Conservation (phyloP, 2,797 vertebrate genomes). For the Pseudochirops cupreus region DNA sequence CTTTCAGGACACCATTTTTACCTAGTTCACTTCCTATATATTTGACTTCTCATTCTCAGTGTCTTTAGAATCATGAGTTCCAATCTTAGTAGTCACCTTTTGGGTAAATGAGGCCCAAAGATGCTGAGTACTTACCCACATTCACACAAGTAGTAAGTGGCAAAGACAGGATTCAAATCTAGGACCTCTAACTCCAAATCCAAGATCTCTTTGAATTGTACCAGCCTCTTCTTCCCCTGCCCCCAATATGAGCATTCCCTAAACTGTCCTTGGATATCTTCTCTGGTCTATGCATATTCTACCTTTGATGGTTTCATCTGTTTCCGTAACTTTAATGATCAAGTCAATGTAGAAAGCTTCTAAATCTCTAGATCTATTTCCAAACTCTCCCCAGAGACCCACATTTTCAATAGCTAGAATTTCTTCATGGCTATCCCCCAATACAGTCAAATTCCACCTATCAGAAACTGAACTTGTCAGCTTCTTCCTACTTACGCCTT, state of each 20-base stretch:
- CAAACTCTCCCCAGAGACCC: too few relatives aligned
- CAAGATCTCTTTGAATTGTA: not conserved
- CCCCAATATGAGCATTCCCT: too few relatives aligned
- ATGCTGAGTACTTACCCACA: not conserved
- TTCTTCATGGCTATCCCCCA: too few relatives aligned
- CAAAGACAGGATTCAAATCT: not conserved
- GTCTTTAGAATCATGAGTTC: not conserved
- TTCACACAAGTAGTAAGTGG: not conserved
- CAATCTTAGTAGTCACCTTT: not conserved
- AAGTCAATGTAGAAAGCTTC: too few relatives aligned
- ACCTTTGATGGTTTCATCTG: too few relatives aligned
- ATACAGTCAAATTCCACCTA: too few relatives aligned
- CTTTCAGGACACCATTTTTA: not conserved
- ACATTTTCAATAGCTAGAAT: too few relatives aligned
- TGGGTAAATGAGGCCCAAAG: not conserved
- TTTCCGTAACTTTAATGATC: too few relatives aligned
- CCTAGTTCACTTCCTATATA: not conserved
- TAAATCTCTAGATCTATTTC: too few relatives aligned
- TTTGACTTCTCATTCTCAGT: not conserved
- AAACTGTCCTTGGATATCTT: too few relatives aligned
- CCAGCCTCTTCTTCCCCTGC: not conserved
- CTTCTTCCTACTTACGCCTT: not conserved
- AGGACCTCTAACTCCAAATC: not conserved
- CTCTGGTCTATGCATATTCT: too few relatives aligned
- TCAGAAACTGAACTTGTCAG: too few relatives aligned